phyloP scores from a whole-genome alignment of 2,113 vertebrate genomes.

The Rostratula benghalensis region DNA sequence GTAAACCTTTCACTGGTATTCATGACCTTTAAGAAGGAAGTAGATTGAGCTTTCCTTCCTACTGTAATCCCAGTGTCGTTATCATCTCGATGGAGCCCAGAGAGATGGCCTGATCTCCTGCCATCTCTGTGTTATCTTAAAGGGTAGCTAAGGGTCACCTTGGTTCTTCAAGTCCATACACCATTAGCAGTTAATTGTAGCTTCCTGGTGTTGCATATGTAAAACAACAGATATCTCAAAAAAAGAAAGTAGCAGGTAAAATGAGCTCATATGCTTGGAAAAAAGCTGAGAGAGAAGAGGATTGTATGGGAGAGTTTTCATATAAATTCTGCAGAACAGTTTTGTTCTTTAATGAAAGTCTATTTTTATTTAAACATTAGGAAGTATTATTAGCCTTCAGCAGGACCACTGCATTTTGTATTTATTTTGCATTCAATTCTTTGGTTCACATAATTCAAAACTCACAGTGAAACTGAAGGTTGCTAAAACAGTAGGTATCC shows the following conservation, averaged over 20 bases:
- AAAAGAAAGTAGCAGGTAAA: not conserved
- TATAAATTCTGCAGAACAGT: not conserved
- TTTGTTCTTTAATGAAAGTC: not conserved
- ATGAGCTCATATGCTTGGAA: rapidly evolving
- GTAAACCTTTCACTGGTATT: not conserved
- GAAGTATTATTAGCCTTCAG: not conserved
- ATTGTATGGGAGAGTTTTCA: not conserved
- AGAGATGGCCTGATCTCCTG: not conserved
- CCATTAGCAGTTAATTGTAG: not conserved
- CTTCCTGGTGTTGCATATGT: rapidly evolving
- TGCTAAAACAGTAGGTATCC: not conserved
- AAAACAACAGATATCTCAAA: not conserved
- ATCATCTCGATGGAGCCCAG: not conserved
- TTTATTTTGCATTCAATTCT: not conserved
- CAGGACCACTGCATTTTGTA: not conserved
- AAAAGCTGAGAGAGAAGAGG: not conserved
- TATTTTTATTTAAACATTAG: not conserved
- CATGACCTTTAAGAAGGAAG: conserved; percentile 50
- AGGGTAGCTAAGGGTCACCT: not conserved
- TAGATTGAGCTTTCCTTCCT: conserved; percentile 38
- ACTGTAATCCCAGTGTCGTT: not conserved
- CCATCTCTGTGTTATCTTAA: not conserved
- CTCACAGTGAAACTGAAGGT: not conserved
- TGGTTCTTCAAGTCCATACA: not conserved
- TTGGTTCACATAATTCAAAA: not conserved